Percentiles rank a stretch among this genome's conserved stretches.
These are phyloP conservation scores for Paramormyrops kingsleyae DNA, from an alignment of 2,113 vertebrate genomes.

Conservation along the genomic window DNA sequence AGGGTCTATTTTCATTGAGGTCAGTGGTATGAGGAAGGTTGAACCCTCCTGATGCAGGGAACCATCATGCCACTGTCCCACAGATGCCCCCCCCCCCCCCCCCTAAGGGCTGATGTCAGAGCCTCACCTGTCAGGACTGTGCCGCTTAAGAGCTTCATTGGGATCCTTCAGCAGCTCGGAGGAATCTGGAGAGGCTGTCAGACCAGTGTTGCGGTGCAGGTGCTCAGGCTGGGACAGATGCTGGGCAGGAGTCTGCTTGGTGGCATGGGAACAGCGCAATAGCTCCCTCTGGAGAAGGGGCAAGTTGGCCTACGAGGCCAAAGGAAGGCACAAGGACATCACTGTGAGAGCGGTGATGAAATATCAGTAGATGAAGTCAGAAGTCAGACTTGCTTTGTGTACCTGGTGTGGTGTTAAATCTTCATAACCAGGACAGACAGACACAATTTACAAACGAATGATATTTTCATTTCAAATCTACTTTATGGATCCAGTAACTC, in stretches of 20 bases:
- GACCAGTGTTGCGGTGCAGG: constrained; percentile 84
- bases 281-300: constrained; percentile 92
- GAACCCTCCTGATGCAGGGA: neutral
- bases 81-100: neutral
- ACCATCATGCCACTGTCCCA: neutral
- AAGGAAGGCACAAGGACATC: neutral
- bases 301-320: constrained; percentile 77
- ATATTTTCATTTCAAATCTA: neutral
- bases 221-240: constrained; percentile 96
- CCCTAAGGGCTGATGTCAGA: neutral
- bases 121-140: constrained; percentile 82
- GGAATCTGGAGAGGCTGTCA: constrained; percentile 82
- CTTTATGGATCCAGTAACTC: neutral
- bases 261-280: constrained; percentile 87
- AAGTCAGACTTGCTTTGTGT: neutral
- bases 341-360: neutral
- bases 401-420: neutral
- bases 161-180: constrained; percentile 88
- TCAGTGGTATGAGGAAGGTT: neutral
- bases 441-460: neutral
- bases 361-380: neutral
- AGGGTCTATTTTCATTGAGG: neutral
- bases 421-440: neutral
- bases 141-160: constrained; percentile 77
- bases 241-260: constrained; percentile 96